A percentile compares a stretch with the other conserved stretches of the same genome.
Conservation (phyloP, 2,113 vertebrate genomes). For the Pongo abelii region DNA sequence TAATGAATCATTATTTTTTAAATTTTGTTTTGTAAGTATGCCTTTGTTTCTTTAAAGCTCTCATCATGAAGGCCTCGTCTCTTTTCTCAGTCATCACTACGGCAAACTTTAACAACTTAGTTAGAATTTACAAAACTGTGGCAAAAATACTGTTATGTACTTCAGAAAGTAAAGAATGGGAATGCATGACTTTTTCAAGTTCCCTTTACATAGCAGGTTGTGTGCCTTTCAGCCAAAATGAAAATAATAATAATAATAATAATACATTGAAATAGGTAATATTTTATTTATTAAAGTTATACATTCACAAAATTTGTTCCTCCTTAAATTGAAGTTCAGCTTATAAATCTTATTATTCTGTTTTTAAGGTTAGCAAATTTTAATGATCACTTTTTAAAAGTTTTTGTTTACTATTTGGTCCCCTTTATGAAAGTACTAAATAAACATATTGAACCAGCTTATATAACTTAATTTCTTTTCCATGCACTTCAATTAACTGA, state of each 20-base stretch:
- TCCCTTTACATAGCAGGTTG: neutral
- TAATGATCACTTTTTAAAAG: neutral
- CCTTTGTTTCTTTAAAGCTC: neutral
- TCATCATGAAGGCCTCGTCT: neutral
- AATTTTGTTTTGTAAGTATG: neutral
- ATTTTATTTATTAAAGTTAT: neutral
- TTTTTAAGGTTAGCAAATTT: neutral
- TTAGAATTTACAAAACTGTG: neutral
- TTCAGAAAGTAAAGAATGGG: neutral
- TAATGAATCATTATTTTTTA: neutral
- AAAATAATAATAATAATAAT: neutral
- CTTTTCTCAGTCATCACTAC: neutral
- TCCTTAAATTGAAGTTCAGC: neutral
- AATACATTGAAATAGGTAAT: neutral
- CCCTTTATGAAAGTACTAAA: neutral
- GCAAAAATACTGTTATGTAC: neutral
- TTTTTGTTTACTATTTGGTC: neutral
- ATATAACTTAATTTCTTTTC: neutral
- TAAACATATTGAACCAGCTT: neutral
- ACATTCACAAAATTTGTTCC: neutral
- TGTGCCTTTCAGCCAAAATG: neutral
- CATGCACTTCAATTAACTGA: neutral
- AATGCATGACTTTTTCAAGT: neutral
- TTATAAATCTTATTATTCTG: neutral
- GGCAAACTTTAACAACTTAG: neutral